phyloP scores from a whole-genome alignment of 1,140 invertebrate genomes.

The Sipha flava region DNA sequence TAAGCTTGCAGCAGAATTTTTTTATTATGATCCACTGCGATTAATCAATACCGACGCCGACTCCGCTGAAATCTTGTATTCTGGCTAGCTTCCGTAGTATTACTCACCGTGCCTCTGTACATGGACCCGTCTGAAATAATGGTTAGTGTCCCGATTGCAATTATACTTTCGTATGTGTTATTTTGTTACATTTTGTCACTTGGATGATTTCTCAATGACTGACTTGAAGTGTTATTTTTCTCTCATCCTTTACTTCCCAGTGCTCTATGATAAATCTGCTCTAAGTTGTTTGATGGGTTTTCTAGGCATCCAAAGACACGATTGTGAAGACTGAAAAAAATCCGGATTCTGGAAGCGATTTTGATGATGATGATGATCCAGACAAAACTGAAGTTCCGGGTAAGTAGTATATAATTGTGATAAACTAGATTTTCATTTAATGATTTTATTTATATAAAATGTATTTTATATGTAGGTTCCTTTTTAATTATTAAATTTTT shows the following conservation, averaged over 20 bases:
- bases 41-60: constrained; percentile 29
- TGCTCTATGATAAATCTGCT: too few species aligned
- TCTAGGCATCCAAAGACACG: neutral
- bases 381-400: constrained; percentile 83
- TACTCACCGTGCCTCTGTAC: neutral
- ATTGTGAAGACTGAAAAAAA: constrained; percentile 51
- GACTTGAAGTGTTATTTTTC: too few species aligned
- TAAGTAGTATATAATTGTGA: constrained; percentile 41
- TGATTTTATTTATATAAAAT: too few species aligned
- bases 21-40: constrained; percentile 24
- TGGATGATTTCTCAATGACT: too few species aligned
- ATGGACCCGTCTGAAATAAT: neutral
- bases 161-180: too few species aligned
- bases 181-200: too few species aligned
- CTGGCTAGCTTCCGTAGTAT: neutral
- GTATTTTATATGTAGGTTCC: too few species aligned
- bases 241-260: too few species aligned
- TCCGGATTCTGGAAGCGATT: constrained; percentile 60
- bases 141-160: neutral
- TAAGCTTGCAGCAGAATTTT: constrained; percentile 28
- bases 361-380: constrained; percentile 80
- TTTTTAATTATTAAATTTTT: too few species aligned
- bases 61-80: neutral
- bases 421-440: too few species aligned
- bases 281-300: neutral